Evolutionary conservation across 2,888 invertebrate species (phyloP), one percentile per base, ranked within the genome.

Genomic region (Ceriagrion tenellum): DNA sequence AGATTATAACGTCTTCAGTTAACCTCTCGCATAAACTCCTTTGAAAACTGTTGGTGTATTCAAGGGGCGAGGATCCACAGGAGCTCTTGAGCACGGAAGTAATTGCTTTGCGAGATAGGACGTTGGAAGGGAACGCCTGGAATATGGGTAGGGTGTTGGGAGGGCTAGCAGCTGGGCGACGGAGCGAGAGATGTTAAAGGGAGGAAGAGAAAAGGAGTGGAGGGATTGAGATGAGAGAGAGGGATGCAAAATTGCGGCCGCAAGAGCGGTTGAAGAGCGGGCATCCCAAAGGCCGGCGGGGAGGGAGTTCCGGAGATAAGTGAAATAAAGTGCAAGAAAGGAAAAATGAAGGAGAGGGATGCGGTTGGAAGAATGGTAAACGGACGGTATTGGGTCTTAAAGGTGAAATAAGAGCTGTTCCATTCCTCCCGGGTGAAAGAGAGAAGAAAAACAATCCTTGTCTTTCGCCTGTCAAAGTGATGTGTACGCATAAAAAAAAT

Each of bases 21-120:
- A 69, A 69, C 69, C 69, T 69, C 69, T n/a, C n/a, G 69, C 69
- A 69, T 69, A 69, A 69, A 69, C 69, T 69, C 69, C 69, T 69
- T 69, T 69, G 69, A 69, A 69, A 69, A 69, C 69, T 69, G 69
- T 69, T 26, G 69, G 69, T 69, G 69, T 69, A 69, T 69, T 69
- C 69, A 69, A n/a, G 26, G 69, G 69, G 69, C n/a, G 69, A n/a
- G 10, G 8, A 1, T n/a, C 69, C 26, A 26, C 69, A 18, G 23
- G 69, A 69, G 69, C 26, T 69, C 69, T 69, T 69, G 69, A 69
- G 69, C 69, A 69, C 69, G 69, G n/a, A 69, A 69, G 69, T 69
- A 69, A 69, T 69, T 69, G 69, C 69, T 69, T 69, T n/a, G 69
- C 26, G 69, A 69, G 69, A 69, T 69, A 26, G 69, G n/a, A 20